Conservation (phyloP, 2,113 vertebrate species). For the Marmota flaviventris region DNA sequence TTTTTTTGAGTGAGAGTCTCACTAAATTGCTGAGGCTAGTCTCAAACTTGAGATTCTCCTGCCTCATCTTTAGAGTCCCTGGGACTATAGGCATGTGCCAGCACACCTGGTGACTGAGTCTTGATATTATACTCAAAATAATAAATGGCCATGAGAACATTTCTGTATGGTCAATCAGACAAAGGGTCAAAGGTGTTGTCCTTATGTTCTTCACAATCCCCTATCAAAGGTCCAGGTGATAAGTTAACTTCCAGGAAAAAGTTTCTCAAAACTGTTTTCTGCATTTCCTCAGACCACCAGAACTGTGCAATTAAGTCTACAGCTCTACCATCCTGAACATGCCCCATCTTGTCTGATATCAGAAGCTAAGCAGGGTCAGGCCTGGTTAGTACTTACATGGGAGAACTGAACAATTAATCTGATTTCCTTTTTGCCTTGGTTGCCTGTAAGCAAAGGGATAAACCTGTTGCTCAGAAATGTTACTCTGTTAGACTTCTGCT, state of each 20-base stretch:
- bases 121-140: not conserved
- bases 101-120: not conserved
- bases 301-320: not conserved
- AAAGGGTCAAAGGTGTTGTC: not conserved
- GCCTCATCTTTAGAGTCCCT: not conserved
- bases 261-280: not conserved
- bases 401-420: not conserved
- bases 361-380: too few relatives aligned
- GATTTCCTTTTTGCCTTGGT: not conserved
- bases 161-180: not conserved
- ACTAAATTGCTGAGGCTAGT: not conserved
- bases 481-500: not conserved
- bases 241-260: not conserved
- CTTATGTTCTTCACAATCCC: not conserved
- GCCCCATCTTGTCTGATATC: too few relatives aligned
- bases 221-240: not conserved
- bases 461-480: not conserved
- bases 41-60: not conserved
- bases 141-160: not conserved
- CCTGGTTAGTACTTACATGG: too few relatives aligned
- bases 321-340: too few relatives aligned
- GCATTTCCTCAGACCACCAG: not conserved
- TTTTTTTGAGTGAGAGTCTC: not conserved
- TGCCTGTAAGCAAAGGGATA: not conserved
- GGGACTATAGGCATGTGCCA: not conserved